Conservation (phyloP, 2,797 vertebrate species). For the Tadarida brasiliensis region DNA sequence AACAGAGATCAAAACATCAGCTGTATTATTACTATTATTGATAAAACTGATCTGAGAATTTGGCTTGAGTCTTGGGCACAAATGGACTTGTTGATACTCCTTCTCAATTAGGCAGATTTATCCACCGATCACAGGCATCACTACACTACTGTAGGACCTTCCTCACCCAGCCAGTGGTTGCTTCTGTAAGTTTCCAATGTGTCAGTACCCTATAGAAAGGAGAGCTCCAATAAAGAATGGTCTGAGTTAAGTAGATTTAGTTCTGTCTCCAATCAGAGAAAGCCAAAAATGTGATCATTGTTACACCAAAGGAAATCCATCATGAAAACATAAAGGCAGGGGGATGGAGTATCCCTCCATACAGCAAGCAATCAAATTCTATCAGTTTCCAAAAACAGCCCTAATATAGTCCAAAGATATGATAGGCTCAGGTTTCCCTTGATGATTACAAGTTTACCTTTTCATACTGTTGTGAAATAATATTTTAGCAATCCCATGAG, state of each 20-base stretch:
- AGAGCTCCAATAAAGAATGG: not conserved
- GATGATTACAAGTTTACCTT: not conserved
- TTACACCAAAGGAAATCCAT: not conserved
- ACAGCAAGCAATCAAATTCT: not conserved
- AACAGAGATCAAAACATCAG: conserved; percentile 30
- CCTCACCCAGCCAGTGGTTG: not conserved
- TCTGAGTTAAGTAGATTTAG: not conserved
- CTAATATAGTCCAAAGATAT: not conserved
- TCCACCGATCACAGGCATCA: not conserved
- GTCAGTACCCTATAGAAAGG: not conserved
- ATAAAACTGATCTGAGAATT: conserved; percentile 32
- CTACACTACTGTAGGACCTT: not conserved
- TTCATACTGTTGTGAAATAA: not conserved
- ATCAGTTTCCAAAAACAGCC: not conserved
- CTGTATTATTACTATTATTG: not conserved
- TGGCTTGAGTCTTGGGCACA: not conserved
- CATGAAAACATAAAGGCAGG: conserved; percentile 19
- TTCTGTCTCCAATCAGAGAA: conserved; percentile 54
- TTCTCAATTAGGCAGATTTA: not conserved
- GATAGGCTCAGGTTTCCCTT: not conserved
- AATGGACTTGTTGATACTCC: not conserved
- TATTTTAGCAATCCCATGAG: not conserved
- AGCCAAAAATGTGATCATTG: not conserved
- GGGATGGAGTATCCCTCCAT: not conserved
- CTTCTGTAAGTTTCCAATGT: not conserved